Conservation (phyloP, 2,797 vertebrate genomes). For the Antennarius maculatus region DNA sequence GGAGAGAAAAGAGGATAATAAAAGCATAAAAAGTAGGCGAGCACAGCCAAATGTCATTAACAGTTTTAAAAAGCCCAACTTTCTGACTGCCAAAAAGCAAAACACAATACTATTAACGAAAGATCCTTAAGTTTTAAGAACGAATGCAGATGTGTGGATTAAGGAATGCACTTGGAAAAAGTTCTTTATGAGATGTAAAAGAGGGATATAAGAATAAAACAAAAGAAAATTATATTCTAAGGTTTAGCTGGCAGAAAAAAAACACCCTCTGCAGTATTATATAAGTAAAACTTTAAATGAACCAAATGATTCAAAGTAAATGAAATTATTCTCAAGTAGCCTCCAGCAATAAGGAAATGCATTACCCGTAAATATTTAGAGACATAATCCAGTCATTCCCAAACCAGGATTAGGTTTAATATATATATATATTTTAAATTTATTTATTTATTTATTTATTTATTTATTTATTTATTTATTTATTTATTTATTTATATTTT, state of each 20-base stretch:
- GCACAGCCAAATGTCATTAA: constrained; percentile 56
- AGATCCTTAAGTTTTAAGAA: constrained; percentile 61
- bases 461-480: no score
- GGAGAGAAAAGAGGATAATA: constrained; percentile 64
- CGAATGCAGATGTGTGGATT: constrained; percentile 20
- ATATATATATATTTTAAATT: no score
- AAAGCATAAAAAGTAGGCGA: constrained; percentile 35
- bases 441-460: no score
- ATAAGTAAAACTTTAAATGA: constrained; percentile 36
- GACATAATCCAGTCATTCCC: not conserved
- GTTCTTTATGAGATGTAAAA: constrained; percentile 27
- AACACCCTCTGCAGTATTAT: constrained; percentile 22
- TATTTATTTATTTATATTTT: no score
- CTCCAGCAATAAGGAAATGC: no score
- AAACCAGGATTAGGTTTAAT: no score
- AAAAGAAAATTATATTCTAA: constrained; percentile 44
- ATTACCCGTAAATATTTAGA: not conserved
- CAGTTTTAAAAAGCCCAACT: constrained; percentile 55
- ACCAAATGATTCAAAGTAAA: constrained; percentile 28
- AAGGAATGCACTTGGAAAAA: constrained; percentile 26
- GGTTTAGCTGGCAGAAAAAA: constrained; percentile 40
- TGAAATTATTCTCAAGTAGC: not conserved
- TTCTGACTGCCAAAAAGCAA: constrained; percentile 54
- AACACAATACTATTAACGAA: constrained; percentile 64
- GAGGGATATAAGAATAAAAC: constrained; percentile 50